Conservation (phyloP, 92 coral and sea anemone species). For the Scolanthus callimorphus region DNA sequence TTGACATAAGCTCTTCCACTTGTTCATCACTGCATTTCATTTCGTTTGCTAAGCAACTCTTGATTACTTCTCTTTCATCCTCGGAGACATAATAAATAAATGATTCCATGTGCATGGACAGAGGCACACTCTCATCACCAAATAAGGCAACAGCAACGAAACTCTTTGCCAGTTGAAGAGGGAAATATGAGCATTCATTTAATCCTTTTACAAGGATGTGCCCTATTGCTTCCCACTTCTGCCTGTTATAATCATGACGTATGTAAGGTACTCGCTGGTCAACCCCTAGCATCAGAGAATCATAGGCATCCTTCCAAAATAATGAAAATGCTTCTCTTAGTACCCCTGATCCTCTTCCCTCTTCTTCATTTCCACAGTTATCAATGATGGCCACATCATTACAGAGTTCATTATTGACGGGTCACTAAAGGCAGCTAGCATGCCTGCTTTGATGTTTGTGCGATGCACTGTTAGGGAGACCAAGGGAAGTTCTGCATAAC, state of each 20-base stretch:
- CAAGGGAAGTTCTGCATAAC: no score
- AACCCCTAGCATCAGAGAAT: no score
- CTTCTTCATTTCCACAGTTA: background rate
- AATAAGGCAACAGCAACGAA: slow-evolving; percentile 32
- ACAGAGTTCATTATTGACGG: background rate
- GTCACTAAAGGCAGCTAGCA: background rate
- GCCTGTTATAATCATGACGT: slow-evolving; percentile 31
- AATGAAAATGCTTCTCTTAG: background rate
- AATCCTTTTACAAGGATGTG: slow-evolving; percentile 19
- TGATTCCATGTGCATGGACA: slow-evolving; percentile 25
- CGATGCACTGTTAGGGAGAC: no score
- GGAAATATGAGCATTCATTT: background rate
- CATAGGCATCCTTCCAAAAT: background rate
- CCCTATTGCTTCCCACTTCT: slow-evolving; percentile 20
- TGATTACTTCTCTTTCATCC: slow-evolving; percentile 34
- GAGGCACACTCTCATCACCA: slow-evolving; percentile 10
- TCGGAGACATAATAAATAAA: slow-evolving; percentile 19
- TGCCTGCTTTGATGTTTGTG: background rate
- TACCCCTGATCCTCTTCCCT: slow-evolving; percentile 1
- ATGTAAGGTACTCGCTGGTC: slow-evolving; percentile 21
- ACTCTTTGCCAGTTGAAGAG: slow-evolving; percentile 22
- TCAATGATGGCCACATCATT: background rate
- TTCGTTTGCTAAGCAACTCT: slow-evolving; percentile 16
- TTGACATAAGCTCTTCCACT: slow-evolving; percentile 24
- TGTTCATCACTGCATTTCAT: slow-evolving; percentile 37